Percentiles rank a stretch among this genome's conserved stretches.
These are phyloP conservation scores for Nemotelus nigrinus DNA, from an alignment of 2,888 invertebrate species.

Conservation along the genomic window DNA sequence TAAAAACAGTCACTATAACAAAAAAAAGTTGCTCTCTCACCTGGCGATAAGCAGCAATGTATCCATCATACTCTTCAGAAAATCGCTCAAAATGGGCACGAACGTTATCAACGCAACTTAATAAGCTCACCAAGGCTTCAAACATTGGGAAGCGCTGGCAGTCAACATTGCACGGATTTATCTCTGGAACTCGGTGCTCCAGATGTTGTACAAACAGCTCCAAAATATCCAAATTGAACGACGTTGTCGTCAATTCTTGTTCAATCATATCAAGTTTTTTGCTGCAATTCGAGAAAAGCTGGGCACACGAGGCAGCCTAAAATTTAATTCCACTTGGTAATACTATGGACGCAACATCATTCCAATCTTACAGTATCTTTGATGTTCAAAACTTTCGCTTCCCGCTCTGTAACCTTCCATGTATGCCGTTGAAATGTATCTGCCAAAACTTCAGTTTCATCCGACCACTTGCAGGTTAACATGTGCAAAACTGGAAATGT, in stretches of 20 bases:
- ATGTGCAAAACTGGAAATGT: slow-evolving; percentile 4
- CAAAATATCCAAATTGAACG: slow-evolving; percentile 21
- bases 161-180: neutral
- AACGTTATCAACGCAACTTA: neutral
- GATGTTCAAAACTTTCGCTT: neutral
- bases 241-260: neutral
- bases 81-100: neutral
- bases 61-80: slow-evolving; percentile 18
- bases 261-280: slow-evolving; percentile 9
- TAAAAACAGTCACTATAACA: neutral
- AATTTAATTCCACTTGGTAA: neutral
- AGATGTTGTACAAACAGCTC: slow-evolving; percentile 15
- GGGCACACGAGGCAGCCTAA: neutral
- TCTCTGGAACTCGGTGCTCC: neutral
- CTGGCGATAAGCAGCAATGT: neutral
- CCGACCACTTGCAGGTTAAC: neutral
- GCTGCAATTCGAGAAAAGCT: neutral
- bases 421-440: slow-evolving; percentile 21
- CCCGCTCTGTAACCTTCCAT: slow-evolving; percentile 6
- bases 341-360: neutral
- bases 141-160: slow-evolving; percentile 2
- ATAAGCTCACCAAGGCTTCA: neutral
- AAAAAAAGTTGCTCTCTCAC: slow-evolving; percentile 7
- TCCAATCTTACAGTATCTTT: slow-evolving; percentile 12
- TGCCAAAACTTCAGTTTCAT: neutral